phyloP scores from a whole-genome alignment of 2,888 invertebrate genomes.

The Apamea sordens region DNA sequence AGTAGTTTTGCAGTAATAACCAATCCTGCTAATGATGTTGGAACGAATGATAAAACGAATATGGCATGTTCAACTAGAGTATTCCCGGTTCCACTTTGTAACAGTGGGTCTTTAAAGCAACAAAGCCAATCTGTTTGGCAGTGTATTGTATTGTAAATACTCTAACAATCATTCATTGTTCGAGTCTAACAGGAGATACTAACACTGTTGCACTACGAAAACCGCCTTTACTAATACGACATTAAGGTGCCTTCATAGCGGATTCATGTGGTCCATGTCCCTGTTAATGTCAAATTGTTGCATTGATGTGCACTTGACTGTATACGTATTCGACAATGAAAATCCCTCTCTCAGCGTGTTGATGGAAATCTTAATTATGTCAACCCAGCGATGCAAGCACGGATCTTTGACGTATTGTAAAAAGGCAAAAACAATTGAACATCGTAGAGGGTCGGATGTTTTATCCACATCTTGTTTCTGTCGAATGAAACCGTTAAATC shows the following conservation, averaged over 20 bases:
- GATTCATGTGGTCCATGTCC: no score
- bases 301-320: not conserved
- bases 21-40: slow-evolving; percentile 11
- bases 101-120: not conserved
- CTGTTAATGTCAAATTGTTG: not conserved
- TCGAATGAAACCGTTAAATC: not conserved
- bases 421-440: not conserved
- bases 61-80: not conserved
- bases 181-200: not conserved
- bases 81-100: not conserved
- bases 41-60: not conserved
- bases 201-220: not conserved
- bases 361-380: not conserved
- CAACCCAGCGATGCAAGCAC: not conserved
- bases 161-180: not conserved
- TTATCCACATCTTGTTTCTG: not conserved
- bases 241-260: not conserved
- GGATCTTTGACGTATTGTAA: not conserved
- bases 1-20: slow-evolving; percentile 19
- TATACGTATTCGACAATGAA: not conserved
- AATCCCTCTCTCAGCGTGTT: not conserved
- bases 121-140: not conserved
- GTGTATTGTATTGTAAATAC: not conserved
- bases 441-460: not conserved
- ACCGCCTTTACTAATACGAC: not conserved